Percentiles rank a stretch among this genome's conserved stretches.
Conservation (phyloP, 2,113 vertebrate species). For the Spheniscus mendiculus region DNA sequence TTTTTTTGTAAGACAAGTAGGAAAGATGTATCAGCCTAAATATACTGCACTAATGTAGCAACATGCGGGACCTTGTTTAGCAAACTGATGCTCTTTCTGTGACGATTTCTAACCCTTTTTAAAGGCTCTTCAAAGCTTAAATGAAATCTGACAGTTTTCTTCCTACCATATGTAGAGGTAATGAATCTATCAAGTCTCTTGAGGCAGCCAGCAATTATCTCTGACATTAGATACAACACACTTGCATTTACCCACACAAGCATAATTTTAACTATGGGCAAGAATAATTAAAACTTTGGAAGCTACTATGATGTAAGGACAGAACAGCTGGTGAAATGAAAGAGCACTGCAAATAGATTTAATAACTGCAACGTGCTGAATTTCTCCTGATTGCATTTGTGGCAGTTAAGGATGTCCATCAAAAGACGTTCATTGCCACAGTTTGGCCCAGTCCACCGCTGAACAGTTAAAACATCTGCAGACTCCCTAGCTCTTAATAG, state of each 20-base stretch:
- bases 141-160: slow-evolving; percentile 54
- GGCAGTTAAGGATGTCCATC: background rate
- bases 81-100: slow-evolving; percentile 43
- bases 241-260: slow-evolving; percentile 35
- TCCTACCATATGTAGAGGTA: slow-evolving; percentile 47
- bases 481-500: background rate
- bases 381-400: background rate
- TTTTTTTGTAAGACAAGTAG: background rate
- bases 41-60: background rate
- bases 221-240: slow-evolving; percentile 41
- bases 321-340: slow-evolving; percentile 10
- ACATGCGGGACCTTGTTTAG: background rate
- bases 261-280: slow-evolving; percentile 18
- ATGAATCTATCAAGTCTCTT: slow-evolving; percentile 49
- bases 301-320: background rate
- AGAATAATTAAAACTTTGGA: slow-evolving; percentile 40
- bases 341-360: background rate
- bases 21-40: background rate
- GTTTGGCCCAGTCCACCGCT: background rate
- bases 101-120: slow-evolving; percentile 1
- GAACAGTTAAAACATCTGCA: background rate
- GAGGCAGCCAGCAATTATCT: slow-evolving; percentile 55
- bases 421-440: background rate
- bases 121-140: slow-evolving; percentile 26
- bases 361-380: background rate